These are phyloP conservation scores for Tetramorium simillimum DNA, from an alignment of 1,140 invertebrate genomes.

Conservation along the genomic window DNA sequence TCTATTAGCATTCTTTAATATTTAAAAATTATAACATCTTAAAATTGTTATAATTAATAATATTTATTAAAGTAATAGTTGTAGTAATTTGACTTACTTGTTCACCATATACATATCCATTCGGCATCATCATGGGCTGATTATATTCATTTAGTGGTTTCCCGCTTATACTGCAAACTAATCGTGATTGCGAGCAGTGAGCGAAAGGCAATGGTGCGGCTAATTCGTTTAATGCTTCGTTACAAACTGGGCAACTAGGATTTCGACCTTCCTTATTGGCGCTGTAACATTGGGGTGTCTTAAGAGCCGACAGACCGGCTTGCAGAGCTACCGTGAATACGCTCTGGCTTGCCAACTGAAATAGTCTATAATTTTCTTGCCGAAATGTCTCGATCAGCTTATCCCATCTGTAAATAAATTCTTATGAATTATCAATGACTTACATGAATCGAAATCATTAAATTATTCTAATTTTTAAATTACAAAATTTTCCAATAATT, in stretches of 20 bases:
- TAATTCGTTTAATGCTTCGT: slow-evolving; percentile 94
- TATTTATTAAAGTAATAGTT: neutral
- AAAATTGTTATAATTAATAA: neutral
- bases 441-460: neutral
- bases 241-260: slow-evolving; percentile 97
- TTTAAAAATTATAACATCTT: neutral
- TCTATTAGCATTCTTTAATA: neutral
- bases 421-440: slow-evolving; percentile 2
- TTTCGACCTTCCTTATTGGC: slow-evolving; percentile 89
- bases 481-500: neutral
- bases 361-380: slow-evolving; percentile 96
- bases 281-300: slow-evolving; percentile 95
- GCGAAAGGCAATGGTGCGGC: slow-evolving; percentile 96
- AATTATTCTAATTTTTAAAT: neutral
- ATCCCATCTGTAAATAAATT: slow-evolving; percentile 88
- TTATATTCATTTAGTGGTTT: slow-evolving; percentile 98
- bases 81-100: slow-evolving; percentile 87
- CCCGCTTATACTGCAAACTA: slow-evolving; percentile 97
- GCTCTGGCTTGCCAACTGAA: slow-evolving; percentile 96
- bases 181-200: slow-evolving; percentile 97
- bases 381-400: slow-evolving; percentile 96
- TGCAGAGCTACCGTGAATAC: slow-evolving; percentile 96
- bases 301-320: slow-evolving; percentile 97
- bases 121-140: slow-evolving; percentile 98
- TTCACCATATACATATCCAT: slow-evolving; percentile 99